Conservation (phyloP, 2,797 vertebrate species). For the Crocodylus rhombifer region DNA sequence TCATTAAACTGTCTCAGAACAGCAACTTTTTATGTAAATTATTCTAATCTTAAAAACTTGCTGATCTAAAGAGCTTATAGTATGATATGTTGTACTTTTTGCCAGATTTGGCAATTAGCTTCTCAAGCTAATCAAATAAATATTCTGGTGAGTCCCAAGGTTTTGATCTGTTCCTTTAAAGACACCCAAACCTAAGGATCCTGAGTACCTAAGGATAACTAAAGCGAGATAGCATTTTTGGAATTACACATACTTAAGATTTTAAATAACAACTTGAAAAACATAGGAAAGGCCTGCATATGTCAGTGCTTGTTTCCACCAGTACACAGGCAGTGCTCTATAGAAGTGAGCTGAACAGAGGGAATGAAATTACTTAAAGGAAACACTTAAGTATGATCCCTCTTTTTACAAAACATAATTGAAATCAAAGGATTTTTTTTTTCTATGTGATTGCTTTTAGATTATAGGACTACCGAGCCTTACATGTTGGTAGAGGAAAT, state of each 20-base stretch:
- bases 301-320: neutral
- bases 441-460: constrained; percentile 11
- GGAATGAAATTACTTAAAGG: neutral
- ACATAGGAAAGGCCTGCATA: neutral
- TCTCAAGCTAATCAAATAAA: neutral
- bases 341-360: neutral
- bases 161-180: constrained; percentile 11
- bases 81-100: neutral
- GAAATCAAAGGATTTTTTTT: constrained; percentile 65
- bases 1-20: neutral
- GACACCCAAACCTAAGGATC: neutral
- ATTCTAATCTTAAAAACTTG: constrained; percentile 4
- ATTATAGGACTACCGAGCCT: neutral
- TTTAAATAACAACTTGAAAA: neutral
- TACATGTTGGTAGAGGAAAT: constrained; percentile 5
- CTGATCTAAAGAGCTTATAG: neutral
- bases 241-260: neutral
- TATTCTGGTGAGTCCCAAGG: neutral
- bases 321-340: neutral
- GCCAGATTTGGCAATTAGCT: neutral
- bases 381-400: neutral
- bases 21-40: neutral
- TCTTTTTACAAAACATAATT: constrained; percentile 8
- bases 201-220: neutral
- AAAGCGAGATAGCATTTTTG: neutral